Conservation (phyloP, 2,797 vertebrate species). For the Poecilia velifera region DNA sequence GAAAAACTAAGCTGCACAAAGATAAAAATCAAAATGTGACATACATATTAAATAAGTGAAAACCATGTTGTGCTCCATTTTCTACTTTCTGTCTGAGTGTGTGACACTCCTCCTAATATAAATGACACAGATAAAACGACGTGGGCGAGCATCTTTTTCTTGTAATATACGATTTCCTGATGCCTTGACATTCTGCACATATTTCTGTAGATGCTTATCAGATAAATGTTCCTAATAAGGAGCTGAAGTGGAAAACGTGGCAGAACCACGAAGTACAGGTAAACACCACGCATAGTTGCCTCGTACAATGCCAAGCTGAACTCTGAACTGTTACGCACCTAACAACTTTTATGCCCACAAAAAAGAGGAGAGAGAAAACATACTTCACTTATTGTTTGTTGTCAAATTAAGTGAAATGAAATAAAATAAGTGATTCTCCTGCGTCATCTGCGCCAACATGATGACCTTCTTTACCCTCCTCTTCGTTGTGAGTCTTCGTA, state of each 20-base stretch:
- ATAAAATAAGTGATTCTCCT: neutral
- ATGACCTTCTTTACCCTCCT: neutral
- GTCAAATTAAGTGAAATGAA: too few species aligned
- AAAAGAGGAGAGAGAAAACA: neutral
- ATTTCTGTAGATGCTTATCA: neutral
- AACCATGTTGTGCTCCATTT: neutral
- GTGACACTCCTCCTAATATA: neutral
- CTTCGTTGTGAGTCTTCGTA: neutral
- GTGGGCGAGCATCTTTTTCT: neutral
- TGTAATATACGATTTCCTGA: neutral
- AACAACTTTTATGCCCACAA: neutral
- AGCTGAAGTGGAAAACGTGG: neutral
- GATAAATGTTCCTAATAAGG: neutral
- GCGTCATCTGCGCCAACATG: neutral
- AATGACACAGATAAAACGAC: neutral
- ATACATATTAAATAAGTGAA: neutral
- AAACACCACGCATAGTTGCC: neutral
- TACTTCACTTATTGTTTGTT: too few species aligned
- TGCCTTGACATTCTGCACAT: neutral
- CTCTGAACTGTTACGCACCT: neutral
- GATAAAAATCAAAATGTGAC: neutral
- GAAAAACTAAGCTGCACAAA: neutral
- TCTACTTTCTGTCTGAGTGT: neutral
- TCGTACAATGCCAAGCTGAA: neutral
- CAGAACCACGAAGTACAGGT: neutral